These are phyloP conservation scores for Germaria angustata DNA, from an alignment of 2,888 invertebrate species.

Conservation along the genomic window DNA sequence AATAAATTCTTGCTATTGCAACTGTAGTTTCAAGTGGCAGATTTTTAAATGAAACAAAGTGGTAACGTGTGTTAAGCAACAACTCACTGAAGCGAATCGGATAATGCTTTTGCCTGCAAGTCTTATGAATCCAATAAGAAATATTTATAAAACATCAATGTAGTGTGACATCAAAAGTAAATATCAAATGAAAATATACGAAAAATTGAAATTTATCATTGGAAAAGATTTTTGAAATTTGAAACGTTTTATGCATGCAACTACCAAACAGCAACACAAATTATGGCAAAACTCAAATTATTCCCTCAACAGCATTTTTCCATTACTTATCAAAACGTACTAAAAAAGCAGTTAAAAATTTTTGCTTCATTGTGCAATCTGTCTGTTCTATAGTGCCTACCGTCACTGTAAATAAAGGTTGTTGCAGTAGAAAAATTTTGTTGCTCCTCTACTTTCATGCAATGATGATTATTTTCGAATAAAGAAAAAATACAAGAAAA, in stretches of 20 bases:
- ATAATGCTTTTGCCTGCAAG: not conserved
- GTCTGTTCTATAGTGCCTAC: conserved; percentile 6
- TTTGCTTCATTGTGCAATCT: conserved; percentile 19
- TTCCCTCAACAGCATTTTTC: not conserved
- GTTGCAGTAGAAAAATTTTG: conserved; percentile 14
- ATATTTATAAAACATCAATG: not conserved
- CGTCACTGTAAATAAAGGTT: conserved; percentile 19
- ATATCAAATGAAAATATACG: conserved; percentile 2
- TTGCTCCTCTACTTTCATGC: not conserved
- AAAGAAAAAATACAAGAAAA: not conserved
- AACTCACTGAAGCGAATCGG: conserved; percentile 3
- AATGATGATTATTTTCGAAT: conserved; percentile 6
- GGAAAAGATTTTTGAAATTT: not conserved
- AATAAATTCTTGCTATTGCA: not conserved
- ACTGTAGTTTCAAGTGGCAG: conserved; percentile 1
- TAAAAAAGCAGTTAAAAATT: not conserved
- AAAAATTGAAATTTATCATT: not conserved
- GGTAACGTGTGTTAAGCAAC: conserved; percentile 1
- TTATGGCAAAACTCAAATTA: not conserved
- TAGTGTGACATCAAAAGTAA: conserved; percentile 1
- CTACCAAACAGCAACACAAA: not conserved
- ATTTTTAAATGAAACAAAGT: conserved; percentile 17
- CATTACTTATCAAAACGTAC: not conserved
- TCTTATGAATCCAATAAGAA: not conserved
- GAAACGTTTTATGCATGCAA: not conserved